A percentile compares a stretch with the other conserved stretches of the same genome.
phyloP scores from a whole-genome alignment of 1,140 invertebrate species.

The Trichoplusia ni region DNA sequence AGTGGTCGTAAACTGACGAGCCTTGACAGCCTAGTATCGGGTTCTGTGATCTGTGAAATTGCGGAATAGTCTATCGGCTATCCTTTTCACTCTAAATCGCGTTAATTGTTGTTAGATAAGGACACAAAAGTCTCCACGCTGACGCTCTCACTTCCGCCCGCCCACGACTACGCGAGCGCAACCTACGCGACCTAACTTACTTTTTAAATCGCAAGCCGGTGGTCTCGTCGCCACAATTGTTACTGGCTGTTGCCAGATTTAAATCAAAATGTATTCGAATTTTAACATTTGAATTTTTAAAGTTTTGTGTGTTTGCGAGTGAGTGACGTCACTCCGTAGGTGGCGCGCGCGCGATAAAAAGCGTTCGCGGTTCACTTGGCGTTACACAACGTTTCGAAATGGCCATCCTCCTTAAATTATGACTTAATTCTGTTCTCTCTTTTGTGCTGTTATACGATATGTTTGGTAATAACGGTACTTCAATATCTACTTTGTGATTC shows the following conservation, averaged over 20 bases:
- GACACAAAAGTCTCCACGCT: conserved; percentile 53
- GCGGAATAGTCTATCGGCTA: conserved; percentile 54
- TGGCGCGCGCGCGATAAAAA: conserved; percentile 61
- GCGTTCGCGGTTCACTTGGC: conserved; percentile 44
- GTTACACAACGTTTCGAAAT: conserved; percentile 65
- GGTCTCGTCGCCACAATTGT: conserved; percentile 62
- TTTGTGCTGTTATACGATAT: conserved; percentile 63
- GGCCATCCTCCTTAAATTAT: conserved; percentile 71
- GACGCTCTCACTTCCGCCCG: conserved; percentile 79
- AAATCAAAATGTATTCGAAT: conserved; percentile 34
- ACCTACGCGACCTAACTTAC: conserved; percentile 65
- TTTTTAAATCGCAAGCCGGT: conserved; percentile 70
- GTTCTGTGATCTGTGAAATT: conserved; percentile 76
- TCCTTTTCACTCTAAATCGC: conserved; percentile 51
- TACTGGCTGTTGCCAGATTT: conserved; percentile 43
- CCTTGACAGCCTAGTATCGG: conserved; percentile 66
- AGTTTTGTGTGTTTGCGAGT: conserved; percentile 47
- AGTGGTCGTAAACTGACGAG: conserved; percentile 75
- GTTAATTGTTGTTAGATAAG: conserved; percentile 60
- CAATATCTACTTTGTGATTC: conserved; percentile 49
- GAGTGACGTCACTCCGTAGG: conserved; percentile 73
- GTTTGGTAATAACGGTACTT: conserved; percentile 62
- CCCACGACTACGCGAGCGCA: conserved; percentile 68
- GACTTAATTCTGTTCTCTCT: conserved; percentile 70
- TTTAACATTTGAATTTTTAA: conserved; percentile 40